These are phyloP conservation scores for Pluvianellus socialis DNA, from an alignment of 2,113 vertebrate species.

Conservation along the genomic window DNA sequence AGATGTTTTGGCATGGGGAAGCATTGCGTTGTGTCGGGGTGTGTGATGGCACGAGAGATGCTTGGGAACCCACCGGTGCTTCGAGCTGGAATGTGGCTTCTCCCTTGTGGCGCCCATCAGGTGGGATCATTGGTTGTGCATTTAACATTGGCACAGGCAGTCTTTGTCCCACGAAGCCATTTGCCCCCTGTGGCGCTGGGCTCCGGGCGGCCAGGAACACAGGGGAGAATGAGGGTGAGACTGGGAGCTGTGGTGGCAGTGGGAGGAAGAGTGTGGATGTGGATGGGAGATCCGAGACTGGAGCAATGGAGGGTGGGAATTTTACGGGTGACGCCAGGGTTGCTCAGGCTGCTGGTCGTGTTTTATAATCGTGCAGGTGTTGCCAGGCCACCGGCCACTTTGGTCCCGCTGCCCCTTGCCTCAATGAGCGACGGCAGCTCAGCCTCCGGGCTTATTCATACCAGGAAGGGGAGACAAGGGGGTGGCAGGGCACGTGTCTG, in stretches of 20 bases:
- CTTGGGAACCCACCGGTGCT: rapidly evolving
- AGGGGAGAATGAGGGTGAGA: neutral
- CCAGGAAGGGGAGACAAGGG: neutral
- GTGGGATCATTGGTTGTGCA: rapidly evolving
- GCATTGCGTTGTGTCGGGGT: neutral
- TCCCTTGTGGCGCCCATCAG: neutral
- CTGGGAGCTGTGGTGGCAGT: neutral
- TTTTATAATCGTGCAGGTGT: neutral
- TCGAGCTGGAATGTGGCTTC: neutral
- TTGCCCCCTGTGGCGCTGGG: neutral
- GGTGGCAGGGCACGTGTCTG: rapidly evolving
- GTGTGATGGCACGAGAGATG: neutral
- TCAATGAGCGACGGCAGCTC: neutral
- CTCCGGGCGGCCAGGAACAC: neutral
- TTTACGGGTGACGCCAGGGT: neutral
- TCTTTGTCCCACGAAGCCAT: no score
- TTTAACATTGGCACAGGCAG: neutral
- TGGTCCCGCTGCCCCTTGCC: neutral
- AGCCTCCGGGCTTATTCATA: neutral
- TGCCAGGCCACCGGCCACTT: neutral
- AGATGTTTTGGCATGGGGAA: neutral
- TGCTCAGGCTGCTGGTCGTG: neutral
- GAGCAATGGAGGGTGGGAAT: neutral
- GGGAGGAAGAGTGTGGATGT: neutral
- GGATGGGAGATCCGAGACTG: neutral